These are phyloP conservation scores for Phrynocephalus vlangalii DNA, from an alignment of 2,797 vertebrate genomes.

Conservation along the genomic window DNA sequence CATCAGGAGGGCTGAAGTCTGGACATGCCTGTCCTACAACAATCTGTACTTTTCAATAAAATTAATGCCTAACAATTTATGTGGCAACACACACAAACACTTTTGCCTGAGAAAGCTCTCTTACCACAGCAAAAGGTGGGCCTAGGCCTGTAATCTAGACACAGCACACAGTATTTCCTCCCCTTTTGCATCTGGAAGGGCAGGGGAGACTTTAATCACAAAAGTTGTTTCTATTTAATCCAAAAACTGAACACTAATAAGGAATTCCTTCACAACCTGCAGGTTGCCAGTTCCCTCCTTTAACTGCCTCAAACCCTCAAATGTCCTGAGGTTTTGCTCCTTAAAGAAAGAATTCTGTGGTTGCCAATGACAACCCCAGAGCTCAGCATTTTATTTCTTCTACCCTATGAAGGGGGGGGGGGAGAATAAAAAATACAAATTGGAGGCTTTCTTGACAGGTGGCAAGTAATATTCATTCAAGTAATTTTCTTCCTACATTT, in stretches of 20 bases:
- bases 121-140: too few relatives aligned
- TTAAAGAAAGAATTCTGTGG: constrained; percentile 19
- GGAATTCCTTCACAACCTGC: constrained; percentile 5
- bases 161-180: not conserved
- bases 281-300: constrained; percentile 19
- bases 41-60: too few relatives aligned
- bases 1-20: too few relatives aligned
- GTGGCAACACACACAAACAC: not conserved
- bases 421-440: constrained; percentile 13
- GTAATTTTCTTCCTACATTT: constrained; percentile 4
- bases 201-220: not conserved
- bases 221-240: not conserved
- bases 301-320: constrained; percentile 35
- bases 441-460: constrained; percentile 61
- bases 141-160: not conserved
- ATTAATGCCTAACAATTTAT: too few relatives aligned
- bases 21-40: too few relatives aligned
- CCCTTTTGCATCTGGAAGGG: not conserved
- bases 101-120: too few relatives aligned
- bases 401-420: not conserved
- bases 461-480: constrained; percentile 49
- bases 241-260: constrained; percentile 6
- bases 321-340: constrained; percentile 6
- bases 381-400: constrained; percentile 20
- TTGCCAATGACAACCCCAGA: constrained; percentile 39